phyloP scores from a whole-genome alignment of 2,113 vertebrate species.

The Perccottus glenii region DNA sequence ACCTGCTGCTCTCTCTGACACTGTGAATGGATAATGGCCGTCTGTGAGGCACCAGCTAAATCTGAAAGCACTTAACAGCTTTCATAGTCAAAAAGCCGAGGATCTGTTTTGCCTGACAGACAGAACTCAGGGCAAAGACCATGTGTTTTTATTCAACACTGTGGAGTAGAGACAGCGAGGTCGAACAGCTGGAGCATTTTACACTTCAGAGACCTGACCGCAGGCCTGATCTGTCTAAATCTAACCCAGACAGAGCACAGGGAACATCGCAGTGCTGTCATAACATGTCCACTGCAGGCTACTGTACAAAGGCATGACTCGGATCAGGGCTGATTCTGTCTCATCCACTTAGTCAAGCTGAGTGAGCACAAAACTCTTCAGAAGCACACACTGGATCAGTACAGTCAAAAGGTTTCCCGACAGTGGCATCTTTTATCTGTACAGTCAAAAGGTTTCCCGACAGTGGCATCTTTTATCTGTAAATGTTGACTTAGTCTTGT shows the following conservation, averaged over 20 bases:
- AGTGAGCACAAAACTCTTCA: not conserved
- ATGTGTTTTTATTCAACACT: not conserved
- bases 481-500: not conserved
- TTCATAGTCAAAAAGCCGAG: not conserved
- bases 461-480: conserved; percentile 1
- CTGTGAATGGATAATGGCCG: no score
- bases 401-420: not conserved
- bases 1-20: no score
- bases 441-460: not conserved
- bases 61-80: not conserved
- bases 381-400: not conserved
- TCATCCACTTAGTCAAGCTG: not conserved
- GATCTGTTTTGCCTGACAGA: conserved; percentile 5
- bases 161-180: not conserved
- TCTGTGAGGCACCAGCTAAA: not conserved
- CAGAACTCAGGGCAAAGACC: not conserved
- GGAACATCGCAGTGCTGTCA: conserved; percentile 19
- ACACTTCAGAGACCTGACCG: conserved; percentile 28
- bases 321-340: not conserved
- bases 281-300: conserved; percentile 30
- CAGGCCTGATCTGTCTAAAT: conserved; percentile 10
- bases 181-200: conserved; percentile 38
- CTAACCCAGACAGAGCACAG: not conserved
- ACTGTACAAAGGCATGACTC: not conserved
- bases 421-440: conserved; percentile 1